These are phyloP conservation scores for Perodicticus potto DNA, from an alignment of 2,797 vertebrate species.

Conservation along the genomic window DNA sequence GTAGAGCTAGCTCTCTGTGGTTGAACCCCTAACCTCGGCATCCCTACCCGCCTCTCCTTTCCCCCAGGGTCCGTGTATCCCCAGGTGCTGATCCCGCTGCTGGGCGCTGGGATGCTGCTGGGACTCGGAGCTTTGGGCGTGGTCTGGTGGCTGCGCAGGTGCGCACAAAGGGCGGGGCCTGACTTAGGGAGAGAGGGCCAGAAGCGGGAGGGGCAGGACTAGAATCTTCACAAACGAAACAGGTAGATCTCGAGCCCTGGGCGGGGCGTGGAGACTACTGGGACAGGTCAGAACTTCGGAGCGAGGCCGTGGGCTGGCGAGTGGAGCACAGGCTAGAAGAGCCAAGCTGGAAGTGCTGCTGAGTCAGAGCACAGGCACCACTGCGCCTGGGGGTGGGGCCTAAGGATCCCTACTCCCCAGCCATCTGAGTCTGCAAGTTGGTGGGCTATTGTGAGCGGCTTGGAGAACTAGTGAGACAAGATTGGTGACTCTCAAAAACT, in stretches of 20 bases:
- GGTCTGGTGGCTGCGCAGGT: conserved; percentile 73
- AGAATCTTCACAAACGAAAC: not conserved
- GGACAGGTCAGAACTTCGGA: not conserved
- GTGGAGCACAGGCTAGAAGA: not conserved
- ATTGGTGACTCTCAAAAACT: not conserved
- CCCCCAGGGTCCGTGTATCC: conserved; percentile 54
- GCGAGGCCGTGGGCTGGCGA: not conserved
- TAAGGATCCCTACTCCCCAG: too few species aligned
- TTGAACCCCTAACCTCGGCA: not conserved
- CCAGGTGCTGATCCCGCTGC: conserved; percentile 60
- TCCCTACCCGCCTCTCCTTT: not conserved
- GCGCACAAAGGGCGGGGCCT: conserved; percentile 2
- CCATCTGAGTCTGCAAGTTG: not conserved
- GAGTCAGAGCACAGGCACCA: not conserved
- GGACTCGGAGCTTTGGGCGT: conserved; percentile 59
- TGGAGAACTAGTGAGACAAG: not conserved
- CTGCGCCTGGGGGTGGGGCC: not conserved
- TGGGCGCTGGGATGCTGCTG: conserved; percentile 57
- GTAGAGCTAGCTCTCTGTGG: not conserved
- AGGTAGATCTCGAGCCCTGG: not conserved
- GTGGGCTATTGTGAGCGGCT: not conserved
- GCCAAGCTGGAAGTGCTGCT: not conserved
- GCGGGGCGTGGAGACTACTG: not conserved
- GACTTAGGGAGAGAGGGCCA: fast-evolving
- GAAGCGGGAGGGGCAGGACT: not conserved